A percentile compares a stretch with the other conserved stretches of the same genome.
Conservation (phyloP, 2,888 invertebrate genomes). For the Belgica antarctica region DNA sequence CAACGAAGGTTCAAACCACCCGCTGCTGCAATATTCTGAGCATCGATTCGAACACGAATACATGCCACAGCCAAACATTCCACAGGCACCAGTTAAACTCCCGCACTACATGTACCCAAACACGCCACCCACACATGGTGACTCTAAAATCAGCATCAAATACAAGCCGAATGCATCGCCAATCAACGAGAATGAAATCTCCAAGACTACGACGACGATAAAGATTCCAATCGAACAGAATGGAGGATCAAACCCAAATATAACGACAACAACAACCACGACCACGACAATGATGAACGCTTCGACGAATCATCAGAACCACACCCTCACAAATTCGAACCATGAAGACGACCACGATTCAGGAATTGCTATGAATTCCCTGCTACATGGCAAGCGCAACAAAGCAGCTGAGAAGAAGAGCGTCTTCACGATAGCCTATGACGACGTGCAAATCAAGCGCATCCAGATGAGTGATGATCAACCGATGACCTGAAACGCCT, state of each 20-base stretch:
- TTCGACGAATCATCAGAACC: slow-evolving; percentile 55
- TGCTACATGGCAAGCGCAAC: slow-evolving; percentile 61
- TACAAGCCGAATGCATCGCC: slow-evolving; percentile 52
- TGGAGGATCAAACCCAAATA: slow-evolving; percentile 39
- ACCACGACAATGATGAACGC: slow-evolving; percentile 54
- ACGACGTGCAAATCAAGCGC: slow-evolving; percentile 83
- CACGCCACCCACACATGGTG: slow-evolving; percentile 54
- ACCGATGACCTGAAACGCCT: slow-evolving; percentile 56
- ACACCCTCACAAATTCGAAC: slow-evolving; percentile 36
- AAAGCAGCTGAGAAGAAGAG: slow-evolving; percentile 84
- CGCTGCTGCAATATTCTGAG: slow-evolving; percentile 73
- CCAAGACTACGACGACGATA: slow-evolving; percentile 50
- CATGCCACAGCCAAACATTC: slow-evolving; percentile 54
- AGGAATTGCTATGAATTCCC: slow-evolving; percentile 70
- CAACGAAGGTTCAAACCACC: slow-evolving; percentile 62
- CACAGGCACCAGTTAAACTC: slow-evolving; percentile 61
- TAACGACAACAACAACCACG: slow-evolving; percentile 34
- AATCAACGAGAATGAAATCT: slow-evolving; percentile 54
- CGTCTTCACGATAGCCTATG: slow-evolving; percentile 89
- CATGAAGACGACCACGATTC: slow-evolving; percentile 71
- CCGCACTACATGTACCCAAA: slow-evolving; percentile 63
- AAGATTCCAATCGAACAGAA: slow-evolving; percentile 41
- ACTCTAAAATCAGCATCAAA: slow-evolving; percentile 45
- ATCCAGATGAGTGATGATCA: slow-evolving; percentile 66
- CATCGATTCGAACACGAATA: slow-evolving; percentile 70